Base-by-base conservation (phyloP, 2,797 vertebrate genomes). In the Cynopterus sphinx region DNA sequence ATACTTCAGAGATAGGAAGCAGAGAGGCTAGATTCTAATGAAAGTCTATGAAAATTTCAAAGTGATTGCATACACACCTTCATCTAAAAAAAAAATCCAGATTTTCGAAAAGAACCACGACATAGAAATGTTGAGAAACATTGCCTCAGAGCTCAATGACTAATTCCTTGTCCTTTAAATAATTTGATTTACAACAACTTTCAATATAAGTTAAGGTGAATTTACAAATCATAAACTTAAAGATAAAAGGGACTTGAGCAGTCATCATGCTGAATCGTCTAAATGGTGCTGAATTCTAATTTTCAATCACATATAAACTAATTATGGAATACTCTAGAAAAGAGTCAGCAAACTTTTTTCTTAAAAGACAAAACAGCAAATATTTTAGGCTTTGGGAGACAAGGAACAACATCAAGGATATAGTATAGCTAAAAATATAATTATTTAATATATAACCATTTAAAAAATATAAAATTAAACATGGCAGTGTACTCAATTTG, bases 371-470 rank as follows among this genome's bases (percentile, higher is more conserved):
- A 70, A 11, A 67, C 33, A 57, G 22, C 17, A 96, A 94, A 43
- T 84, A 84, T 22, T 79, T 73, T 36, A 90, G n/a, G 31, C 13
- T 92, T 82, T 74, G 57, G 26, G 22, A 91, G 10, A 63, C 6
- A 39, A 93, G 33, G 41, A 39, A 71, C 5, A 78, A 31, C 26
- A 70, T 87, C 39, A 39, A 84, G 1, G 9, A 43, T 55, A 61
- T 46, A 63, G 26, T 10, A 33, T 2, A 82, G 49, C 6, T 93
- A 77, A 70, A 82, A 55, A 91, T 5, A 61, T 43, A 65, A 83
- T 21, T 51, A 31, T 65, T 97, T 94, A 65, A 90, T 94, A 89
- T 59, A 12, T 26, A 93, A 49, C 36, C n/a, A 83, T 53, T 91
- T 90, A 49, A 70, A 82, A 89, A 85, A 63, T 87, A 31, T 49